Conservation (phyloP, 2,888 invertebrate species). For the Sarcophaga variegata region DNA sequence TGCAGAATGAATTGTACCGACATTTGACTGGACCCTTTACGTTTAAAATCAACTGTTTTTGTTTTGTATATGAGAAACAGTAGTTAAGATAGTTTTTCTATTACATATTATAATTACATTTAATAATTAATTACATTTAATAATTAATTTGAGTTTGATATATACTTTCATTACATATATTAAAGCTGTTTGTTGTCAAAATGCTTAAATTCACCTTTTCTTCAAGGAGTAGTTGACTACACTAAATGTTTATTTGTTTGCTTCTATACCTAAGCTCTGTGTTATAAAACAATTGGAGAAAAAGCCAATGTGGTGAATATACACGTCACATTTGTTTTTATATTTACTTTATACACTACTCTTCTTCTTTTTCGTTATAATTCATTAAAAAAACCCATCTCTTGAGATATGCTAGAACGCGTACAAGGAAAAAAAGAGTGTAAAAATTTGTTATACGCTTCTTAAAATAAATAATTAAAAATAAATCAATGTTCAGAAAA, state of each 20-base stretch:
- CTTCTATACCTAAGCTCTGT: no score
- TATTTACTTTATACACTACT: slow-evolving; percentile 23
- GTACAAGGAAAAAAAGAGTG: not conserved
- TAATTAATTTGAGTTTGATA: not conserved
- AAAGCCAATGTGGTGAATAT: no score
- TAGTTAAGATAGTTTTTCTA: no score
- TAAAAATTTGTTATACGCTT: slow-evolving; percentile 1
- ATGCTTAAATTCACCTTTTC: not conserved
- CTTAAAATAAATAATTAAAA: not conserved
- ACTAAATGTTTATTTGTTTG: not conserved
- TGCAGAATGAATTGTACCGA: no score
- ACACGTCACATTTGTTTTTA: slow-evolving; percentile 34
- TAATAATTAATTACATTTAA: no score
- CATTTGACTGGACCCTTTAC: no score
- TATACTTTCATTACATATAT: no score
- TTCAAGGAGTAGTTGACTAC: not conserved
- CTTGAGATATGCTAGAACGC: slow-evolving; percentile 29
- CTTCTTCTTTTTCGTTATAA: not conserved
- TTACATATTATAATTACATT: no score
- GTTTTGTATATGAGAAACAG: no score
- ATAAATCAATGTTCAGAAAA: slow-evolving; percentile 61
- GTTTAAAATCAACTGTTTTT: no score
- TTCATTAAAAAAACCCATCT: not conserved
- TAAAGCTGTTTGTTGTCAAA: not conserved
- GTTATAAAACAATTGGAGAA: no score